phyloP scores from a whole-genome alignment of 2,113 vertebrate species.

The Calidris pugnax region DNA sequence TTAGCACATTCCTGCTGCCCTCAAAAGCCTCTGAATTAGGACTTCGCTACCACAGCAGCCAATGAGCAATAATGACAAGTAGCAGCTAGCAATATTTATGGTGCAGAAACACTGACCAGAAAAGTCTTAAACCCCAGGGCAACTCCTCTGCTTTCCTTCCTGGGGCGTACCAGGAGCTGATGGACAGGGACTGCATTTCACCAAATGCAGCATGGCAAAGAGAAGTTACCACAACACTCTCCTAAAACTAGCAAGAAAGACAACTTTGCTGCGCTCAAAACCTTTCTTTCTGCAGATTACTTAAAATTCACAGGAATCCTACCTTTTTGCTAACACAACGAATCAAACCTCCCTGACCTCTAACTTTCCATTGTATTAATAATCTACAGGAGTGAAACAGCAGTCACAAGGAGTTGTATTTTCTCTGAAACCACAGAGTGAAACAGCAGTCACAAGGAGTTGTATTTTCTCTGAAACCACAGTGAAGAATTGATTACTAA shows the following conservation, averaged over 20 bases:
- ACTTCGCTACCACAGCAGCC: neutral
- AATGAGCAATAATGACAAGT: fast-evolving
- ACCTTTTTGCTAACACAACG: neutral
- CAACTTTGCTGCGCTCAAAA: neutral
- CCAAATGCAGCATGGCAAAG: neutral
- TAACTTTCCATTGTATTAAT: neutral
- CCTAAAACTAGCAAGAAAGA: neutral
- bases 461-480: neutral
- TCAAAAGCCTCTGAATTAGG: neutral
- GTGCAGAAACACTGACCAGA: neutral
- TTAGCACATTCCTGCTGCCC: neutral
- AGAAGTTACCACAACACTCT: neutral
- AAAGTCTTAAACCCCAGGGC: neutral
- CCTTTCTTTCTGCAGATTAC: neutral
- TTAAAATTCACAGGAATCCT: neutral
- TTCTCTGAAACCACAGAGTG: neutral
- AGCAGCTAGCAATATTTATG: neutral
- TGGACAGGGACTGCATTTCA: neutral
- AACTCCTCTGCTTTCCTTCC: neutral
- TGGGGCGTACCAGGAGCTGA: neutral
- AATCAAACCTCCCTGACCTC: neutral
- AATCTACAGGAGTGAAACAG: neutral
- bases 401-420: neutral
- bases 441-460: too few relatives aligned
- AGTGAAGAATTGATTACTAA: neutral